phyloP scores from a whole-genome alignment of 2,797 vertebrate species.

The Geranospiza caerulescens region DNA sequence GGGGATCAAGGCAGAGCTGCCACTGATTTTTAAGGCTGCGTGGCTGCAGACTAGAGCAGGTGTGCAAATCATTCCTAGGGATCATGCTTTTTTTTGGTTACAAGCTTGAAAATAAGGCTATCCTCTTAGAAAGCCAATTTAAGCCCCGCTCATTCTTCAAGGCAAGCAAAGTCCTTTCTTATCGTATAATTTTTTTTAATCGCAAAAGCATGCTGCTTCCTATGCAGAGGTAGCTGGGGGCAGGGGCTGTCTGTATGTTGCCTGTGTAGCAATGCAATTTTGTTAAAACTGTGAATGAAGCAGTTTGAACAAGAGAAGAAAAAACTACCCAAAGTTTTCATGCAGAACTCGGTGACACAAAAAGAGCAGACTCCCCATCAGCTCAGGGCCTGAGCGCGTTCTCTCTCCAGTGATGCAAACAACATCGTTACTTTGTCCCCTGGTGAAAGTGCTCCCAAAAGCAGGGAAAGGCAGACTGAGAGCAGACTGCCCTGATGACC shows the following conservation, averaged over 20 bases:
- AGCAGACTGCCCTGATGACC: neutral
- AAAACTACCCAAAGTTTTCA: neutral
- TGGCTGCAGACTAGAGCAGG: neutral
- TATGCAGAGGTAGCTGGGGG: neutral
- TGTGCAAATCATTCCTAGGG: neutral
- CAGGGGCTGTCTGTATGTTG: neutral
- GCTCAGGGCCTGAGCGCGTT: rapidly evolving
- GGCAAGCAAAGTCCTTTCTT: neutral
- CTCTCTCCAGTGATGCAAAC: neutral
- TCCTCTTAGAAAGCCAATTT: neutral
- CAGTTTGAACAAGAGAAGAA: neutral
- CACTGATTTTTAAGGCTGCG: neutral
- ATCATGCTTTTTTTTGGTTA: neutral
- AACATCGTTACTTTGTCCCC: neutral
- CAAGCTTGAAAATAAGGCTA: neutral
- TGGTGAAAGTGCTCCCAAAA: neutral
- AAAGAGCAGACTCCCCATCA: neutral
- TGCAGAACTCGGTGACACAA: neutral
- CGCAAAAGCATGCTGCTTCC: neutral
- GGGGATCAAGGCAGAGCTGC: neutral
- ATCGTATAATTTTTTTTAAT: neutral
- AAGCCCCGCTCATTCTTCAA: neutral
- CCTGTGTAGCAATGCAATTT: neutral
- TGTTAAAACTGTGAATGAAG: neutral
- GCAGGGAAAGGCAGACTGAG: rapidly evolving